A percentile compares a stretch with the other conserved stretches of the same genome.
phyloP scores from a whole-genome alignment of 2,888 invertebrate genomes.

The Ptychoptera contaminata region DNA sequence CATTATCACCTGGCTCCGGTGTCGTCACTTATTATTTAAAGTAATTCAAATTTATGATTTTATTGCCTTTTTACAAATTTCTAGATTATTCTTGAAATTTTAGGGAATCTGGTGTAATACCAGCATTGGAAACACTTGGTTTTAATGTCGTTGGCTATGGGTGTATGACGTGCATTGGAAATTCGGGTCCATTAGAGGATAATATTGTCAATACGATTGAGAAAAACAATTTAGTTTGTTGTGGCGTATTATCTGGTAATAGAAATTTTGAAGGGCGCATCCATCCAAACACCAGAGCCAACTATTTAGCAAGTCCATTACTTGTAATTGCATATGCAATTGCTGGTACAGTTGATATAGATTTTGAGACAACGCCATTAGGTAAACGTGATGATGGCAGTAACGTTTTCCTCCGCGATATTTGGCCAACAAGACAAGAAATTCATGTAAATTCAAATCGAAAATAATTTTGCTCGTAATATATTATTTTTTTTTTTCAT shows the following conservation, averaged over 20 bases:
- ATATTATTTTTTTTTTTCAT: too few relatives aligned
- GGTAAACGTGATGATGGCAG: slow-evolving; percentile 53
- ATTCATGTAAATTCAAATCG: slow-evolving; percentile 43
- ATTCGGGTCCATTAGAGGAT: slow-evolving; percentile 89
- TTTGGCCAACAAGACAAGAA: slow-evolving; percentile 87
- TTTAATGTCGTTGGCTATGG: slow-evolving; percentile 97
- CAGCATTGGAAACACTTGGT: slow-evolving; percentile 70
- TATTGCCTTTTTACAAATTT: slow-evolving; percentile 27
- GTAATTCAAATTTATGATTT: slow-evolving; percentile 13
- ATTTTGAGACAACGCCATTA: slow-evolving; percentile 77
- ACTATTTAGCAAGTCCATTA: slow-evolving; percentile 94
- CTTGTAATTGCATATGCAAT: slow-evolving; percentile 95
- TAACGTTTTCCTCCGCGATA: slow-evolving; percentile 72
- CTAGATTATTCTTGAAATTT: slow-evolving; percentile 53
- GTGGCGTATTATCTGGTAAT: slow-evolving; percentile 93
- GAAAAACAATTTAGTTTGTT: slow-evolving; percentile 86
- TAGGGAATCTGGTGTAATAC: slow-evolving; percentile 80
- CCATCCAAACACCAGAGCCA: slow-evolving; percentile 91
- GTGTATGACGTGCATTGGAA: slow-evolving; percentile 99
- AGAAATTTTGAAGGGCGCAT: slow-evolving; percentile 97
- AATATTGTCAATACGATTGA: slow-evolving; percentile 84
- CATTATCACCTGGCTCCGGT: slow-evolving; percentile 88
- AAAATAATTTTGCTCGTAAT: too few relatives aligned
- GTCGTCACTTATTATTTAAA: slow-evolving; percentile 68
- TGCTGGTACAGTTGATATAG: slow-evolving; percentile 87